Percentiles rank a stretch among this genome's conserved stretches.
phyloP scores from a whole-genome alignment of 2,888 invertebrate genomes.

The Trichacis sp. region DNA sequence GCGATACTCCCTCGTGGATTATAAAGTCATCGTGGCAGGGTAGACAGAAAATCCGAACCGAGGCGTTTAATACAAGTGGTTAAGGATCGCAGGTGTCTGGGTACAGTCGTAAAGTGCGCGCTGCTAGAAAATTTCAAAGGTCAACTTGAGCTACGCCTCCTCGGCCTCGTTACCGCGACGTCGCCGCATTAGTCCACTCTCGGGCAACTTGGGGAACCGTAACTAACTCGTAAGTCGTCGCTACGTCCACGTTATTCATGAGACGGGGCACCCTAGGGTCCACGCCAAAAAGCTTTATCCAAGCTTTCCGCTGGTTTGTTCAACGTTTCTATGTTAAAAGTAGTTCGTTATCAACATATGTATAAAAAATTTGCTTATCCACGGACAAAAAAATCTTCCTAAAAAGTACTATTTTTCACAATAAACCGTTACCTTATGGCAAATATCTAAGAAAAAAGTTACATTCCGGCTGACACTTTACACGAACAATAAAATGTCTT shows the following conservation, averaged over 20 bases:
- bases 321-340: too few species aligned
- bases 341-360: too few species aligned
- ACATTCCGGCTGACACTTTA: too few species aligned
- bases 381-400: too few species aligned
- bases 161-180: conserved; percentile 41
- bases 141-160: conserved; percentile 49
- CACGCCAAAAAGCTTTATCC: too few species aligned
- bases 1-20: conserved; percentile 2
- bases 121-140: conserved; percentile 59
- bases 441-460: too few species aligned
- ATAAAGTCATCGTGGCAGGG: conserved; percentile 25
- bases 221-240: conserved; percentile 53
- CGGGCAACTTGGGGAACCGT: conserved; percentile 47
- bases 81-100: conserved; percentile 47
- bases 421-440: too few species aligned
- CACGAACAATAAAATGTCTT: too few species aligned
- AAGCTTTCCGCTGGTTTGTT: too few species aligned
- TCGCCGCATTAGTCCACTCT: conserved; percentile 32
- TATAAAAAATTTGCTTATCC: too few species aligned
- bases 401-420: too few species aligned
- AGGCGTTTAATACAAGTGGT: conserved; percentile 21
- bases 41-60: conserved; percentile 20
- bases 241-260: conserved; percentile 57
- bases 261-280: conserved; percentile 17
- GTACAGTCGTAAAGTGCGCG: conserved; percentile 46